Conservation (phyloP, 2,113 vertebrate genomes). For the Lynx canadensis region DNA sequence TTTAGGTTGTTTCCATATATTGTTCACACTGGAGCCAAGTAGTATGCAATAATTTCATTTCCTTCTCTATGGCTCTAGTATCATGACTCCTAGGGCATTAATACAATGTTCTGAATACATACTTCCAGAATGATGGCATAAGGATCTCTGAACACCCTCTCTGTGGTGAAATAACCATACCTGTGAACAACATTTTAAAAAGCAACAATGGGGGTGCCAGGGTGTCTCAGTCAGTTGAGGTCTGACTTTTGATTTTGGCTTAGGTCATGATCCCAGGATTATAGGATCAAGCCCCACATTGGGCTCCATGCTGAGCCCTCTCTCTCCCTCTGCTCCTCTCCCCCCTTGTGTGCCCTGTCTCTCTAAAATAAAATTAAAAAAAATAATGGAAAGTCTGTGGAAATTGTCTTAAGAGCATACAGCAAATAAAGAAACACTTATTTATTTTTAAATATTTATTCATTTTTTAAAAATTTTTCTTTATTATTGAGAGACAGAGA, state of each 20-base stretch:
- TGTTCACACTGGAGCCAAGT: background rate
- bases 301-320: background rate
- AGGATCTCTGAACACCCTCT: background rate
- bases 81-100: background rate
- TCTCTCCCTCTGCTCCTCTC: background rate
- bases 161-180: background rate
- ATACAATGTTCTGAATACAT: background rate
- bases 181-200: background rate
- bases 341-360: background rate
- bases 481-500: no score
- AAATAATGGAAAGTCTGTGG: background rate
- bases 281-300: background rate
- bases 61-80: background rate
- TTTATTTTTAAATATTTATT: no score
- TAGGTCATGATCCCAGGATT: background rate
- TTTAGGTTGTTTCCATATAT: background rate
- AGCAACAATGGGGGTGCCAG: background rate
- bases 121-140: background rate
- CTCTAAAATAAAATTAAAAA: background rate
- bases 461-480: no score
- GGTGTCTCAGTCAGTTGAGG: background rate
- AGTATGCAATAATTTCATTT: background rate
- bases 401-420: background rate
- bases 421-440: background rate
- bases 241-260: background rate